These are phyloP conservation scores for Helostoma temminkii DNA, from an alignment of 2,797 vertebrate genomes.

Conservation along the genomic window DNA sequence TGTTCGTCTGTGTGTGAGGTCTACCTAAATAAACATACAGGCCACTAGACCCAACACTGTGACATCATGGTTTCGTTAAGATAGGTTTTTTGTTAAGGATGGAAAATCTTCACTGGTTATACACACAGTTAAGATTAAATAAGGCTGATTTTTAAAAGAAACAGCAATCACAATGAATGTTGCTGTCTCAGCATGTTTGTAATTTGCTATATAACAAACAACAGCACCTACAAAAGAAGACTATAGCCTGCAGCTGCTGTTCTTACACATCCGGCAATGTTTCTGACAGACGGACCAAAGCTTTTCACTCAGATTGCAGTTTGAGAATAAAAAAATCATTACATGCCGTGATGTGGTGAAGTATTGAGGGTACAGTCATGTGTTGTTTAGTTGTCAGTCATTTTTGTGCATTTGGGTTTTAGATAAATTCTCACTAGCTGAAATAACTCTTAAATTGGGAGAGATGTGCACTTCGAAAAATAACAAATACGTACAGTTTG, in stretches of 20 bases:
- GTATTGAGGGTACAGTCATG: too few species aligned
- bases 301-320: conserved; percentile 11
- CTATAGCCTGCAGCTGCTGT: conserved; percentile 15
- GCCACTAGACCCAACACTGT: background rate
- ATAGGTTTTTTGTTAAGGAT: too few species aligned
- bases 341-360: background rate
- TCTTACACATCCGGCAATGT: conserved; percentile 20
- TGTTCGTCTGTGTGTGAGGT: conserved; percentile 13
- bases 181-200: conserved; percentile 12
- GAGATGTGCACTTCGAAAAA: too few species aligned
- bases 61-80: too few species aligned
- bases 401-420: background rate
- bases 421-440: too few species aligned
- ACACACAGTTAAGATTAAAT: too few species aligned
- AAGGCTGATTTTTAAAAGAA: too few species aligned
- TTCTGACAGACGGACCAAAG: conserved; percentile 44
- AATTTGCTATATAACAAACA: conserved; percentile 12
- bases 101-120: too few species aligned
- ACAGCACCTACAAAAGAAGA: background rate
- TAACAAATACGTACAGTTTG: too few species aligned
- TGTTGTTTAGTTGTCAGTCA: background rate
- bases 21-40: background rate
- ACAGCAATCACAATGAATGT: too few species aligned
- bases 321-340: background rate
- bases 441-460: too few species aligned